Base-by-base conservation (phyloP, 2,797 vertebrate species). In the Melanotaenia boesemani region DNA sequence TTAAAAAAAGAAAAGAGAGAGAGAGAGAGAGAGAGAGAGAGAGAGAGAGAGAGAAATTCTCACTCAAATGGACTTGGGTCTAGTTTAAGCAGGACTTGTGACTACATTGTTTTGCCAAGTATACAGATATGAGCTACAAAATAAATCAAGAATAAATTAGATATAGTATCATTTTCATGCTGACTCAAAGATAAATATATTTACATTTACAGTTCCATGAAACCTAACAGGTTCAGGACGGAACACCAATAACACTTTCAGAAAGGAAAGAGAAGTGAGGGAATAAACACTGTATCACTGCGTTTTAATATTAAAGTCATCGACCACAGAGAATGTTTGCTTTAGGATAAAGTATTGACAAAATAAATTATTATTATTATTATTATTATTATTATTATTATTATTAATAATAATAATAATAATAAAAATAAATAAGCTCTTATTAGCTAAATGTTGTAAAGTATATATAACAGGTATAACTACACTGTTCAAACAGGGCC, bases 291-390 rank as follows among this genome's bases (percentile, higher is more conserved):
- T 46, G 30, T 30, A 37, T 63, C 37, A 61, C 5, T 46, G n/a
- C 52, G 22, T 70, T 44, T 22, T 63, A 20, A 63, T 39, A 34
- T 74, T 44, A 18, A 66, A 63, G 73, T 62, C 63, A 78, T 63
- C 26, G 55, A 64, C 28, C 28, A 34, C 4, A 24, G 6, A 77
- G 46, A 55, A 26, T 48, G 2, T 28, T 67, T 52, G 22, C 11
- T 24, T 9, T 22, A 22, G 10, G 50, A 24, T 46, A 18, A 46
- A 20, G 41, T 44, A 18, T 22, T 10, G 50, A 11, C 10, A 52
- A 22, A 52, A 24, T 6, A 5, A 48, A 26, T 26, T 26, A 26
- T 26, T 26, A 26, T n/a, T n/a, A n/a, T n/a, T n/a, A n/a, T n/a
- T 26, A 26, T 26, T 26, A 26, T n/a, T n/a, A n/a, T n/a, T n/a